These are phyloP conservation scores for Crossocerus cetratus DNA, from an alignment of 2,888 invertebrate genomes.

Conservation along the genomic window DNA sequence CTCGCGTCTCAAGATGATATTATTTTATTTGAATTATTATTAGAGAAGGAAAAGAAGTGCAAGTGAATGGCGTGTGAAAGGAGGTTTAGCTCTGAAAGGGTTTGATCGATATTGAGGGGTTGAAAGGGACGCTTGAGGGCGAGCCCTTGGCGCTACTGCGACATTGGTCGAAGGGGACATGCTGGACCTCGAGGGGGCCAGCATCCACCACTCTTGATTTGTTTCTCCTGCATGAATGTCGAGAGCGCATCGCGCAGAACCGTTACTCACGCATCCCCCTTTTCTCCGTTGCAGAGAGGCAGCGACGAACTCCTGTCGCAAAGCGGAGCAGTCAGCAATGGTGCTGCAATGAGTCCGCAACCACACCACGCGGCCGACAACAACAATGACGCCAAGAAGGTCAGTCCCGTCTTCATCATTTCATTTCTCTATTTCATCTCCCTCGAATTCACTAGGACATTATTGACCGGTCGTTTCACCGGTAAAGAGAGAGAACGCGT, in stretches of 20 bases:
- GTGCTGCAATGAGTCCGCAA: constrained; percentile 92
- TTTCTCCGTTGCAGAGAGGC: constrained; percentile 88
- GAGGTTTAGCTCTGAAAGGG: no score
- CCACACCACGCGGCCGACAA: constrained; percentile 88
- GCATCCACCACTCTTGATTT: background rate
- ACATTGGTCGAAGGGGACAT: no score
- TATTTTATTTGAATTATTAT: no score
- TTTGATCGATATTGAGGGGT: no score
- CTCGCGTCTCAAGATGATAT: no score
- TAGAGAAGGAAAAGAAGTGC: no score
- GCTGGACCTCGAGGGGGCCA: no score
- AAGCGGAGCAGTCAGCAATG: constrained; percentile 92
- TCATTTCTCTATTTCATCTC: background rate
- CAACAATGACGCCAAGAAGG: constrained; percentile 98
- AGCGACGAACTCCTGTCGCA: constrained; percentile 98
- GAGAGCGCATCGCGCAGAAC: background rate
- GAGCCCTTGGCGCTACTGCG: no score
- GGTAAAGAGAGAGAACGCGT: no score
- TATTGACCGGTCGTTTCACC: background rate
- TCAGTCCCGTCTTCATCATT: constrained; percentile 76
- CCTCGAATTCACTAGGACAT: background rate
- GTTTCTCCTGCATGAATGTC: background rate
- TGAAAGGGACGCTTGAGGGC: no score
- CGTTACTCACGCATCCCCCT: background rate
- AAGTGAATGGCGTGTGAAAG: constrained; percentile 5